Base-by-base conservation (phyloP, 2,888 invertebrate genomes). In the Yponomeuta malinellus region DNA sequence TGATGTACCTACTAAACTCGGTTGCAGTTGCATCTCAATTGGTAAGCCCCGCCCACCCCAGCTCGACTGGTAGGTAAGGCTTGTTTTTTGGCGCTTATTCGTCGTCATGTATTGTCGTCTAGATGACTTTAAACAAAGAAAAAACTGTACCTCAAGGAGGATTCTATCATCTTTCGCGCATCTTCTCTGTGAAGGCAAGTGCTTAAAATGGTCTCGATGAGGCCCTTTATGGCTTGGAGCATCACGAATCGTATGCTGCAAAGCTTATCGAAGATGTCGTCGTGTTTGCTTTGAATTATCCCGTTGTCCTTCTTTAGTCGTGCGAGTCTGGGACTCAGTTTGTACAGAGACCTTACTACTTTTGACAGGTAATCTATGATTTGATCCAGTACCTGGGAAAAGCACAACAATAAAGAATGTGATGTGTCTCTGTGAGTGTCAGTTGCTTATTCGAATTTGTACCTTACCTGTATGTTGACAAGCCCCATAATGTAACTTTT, bases 151-250 rank as follows among this genome's bases (percentile, higher is more conserved):
- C 91, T 93, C 75, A 94, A 87, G 75, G 92, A 93, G 66, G 93
- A 89, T 77, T 92, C 91, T 66, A 94, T 87, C 79, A 94, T 86
- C 78, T 92, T 92, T 76, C 94, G 93, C 1, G 93, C 92, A 75
- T 93, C 94, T 79, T 94, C 93, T 76, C 94, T 88, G 78, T 93
- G 94, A 43, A 94, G 80, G 77, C 92, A 93, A 10, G 92, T 91
- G 71, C 88, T 87, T 66, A 93, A 76, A 76, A 93, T 93, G 52
- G 93, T 93, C 37, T 81, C 82, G 70, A 94, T 90, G n/a, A 94
- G 87, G 70, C 89, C 90, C 72, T 92, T 87, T 70, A 94, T 82
- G 68, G 93, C 86, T 79, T 93, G 94, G 73, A 93, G 84, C 82
- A 94, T 86, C 75, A 93, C 91, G 76, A 94, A 88, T 75, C 94